Evolutionary conservation across 2,888 invertebrate species (phyloP).

Genomic region (Tetranychus truncatus): DNA sequence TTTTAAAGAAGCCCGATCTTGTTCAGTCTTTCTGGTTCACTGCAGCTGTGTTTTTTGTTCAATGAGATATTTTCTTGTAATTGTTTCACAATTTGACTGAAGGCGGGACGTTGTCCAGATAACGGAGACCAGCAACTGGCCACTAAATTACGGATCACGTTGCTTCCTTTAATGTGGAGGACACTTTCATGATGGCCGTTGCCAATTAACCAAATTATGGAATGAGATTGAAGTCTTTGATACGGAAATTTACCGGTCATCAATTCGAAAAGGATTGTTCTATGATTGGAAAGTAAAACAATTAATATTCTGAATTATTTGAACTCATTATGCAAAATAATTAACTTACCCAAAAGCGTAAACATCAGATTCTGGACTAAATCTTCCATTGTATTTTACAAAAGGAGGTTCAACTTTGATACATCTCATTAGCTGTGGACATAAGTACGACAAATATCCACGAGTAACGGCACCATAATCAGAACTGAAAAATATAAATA

Average conservation of each 20-base stretch:
- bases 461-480: slow-evolving; percentile 32
- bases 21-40: slow-evolving; percentile 32
- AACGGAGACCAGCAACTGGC: slow-evolving; percentile 32
- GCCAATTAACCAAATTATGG: slow-evolving; percentile 30
- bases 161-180: slow-evolving; percentile 30
- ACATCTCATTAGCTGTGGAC: slow-evolving; percentile 30
- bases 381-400: slow-evolving; percentile 23
- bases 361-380: slow-evolving; percentile 30
- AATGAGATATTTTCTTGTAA: slow-evolving; percentile 31
- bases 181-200: slow-evolving; percentile 29
- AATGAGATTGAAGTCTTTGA: slow-evolving; percentile 22
- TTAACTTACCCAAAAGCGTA: slow-evolving; percentile 31
- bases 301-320: not conserved
- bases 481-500: slow-evolving; percentile 24
- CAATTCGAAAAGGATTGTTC: slow-evolving; percentile 28
- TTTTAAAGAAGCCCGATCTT: slow-evolving; percentile 22
- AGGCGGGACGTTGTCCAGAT: slow-evolving; percentile 30
- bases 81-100: slow-evolving; percentile 31
- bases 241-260: slow-evolving; percentile 13
- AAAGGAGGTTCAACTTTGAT: slow-evolving; percentile 28
- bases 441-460: slow-evolving; percentile 31
- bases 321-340: slow-evolving; percentile 24
- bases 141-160: slow-evolving; percentile 32
- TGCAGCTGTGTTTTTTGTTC: slow-evolving; percentile 33
- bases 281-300: not conserved